A percentile compares a stretch with the other conserved stretches of the same genome.
Conservation (phyloP, 2,113 vertebrate genomes). For the Hippocampus abdominalis region DNA sequence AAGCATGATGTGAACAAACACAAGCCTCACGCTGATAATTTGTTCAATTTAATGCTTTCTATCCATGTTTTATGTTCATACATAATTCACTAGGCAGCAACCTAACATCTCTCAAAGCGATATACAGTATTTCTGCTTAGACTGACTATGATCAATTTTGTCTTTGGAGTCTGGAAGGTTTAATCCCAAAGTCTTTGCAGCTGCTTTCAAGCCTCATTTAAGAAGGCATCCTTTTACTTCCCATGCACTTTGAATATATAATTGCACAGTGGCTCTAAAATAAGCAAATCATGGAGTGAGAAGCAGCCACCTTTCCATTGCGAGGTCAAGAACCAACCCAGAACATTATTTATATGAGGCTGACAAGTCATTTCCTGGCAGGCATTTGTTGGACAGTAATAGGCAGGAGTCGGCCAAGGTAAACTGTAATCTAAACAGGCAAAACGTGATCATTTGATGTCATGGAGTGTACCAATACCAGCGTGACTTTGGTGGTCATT, state of each 20-base stretch:
- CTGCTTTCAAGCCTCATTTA: slow-evolving; percentile 25
- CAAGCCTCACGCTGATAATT: background rate
- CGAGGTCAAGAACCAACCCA: slow-evolving; percentile 40
- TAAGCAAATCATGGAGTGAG: slow-evolving; percentile 20
- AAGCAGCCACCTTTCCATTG: slow-evolving; percentile 49
- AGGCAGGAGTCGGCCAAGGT: slow-evolving; percentile 22
- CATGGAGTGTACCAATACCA: slow-evolving; percentile 16
- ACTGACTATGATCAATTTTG: background rate
- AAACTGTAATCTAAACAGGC: slow-evolving; percentile 49
- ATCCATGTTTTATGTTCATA: slow-evolving; percentile 10
- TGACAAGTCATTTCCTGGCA: slow-evolving; percentile 56
- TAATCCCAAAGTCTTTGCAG: slow-evolving; percentile 6
- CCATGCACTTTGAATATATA: slow-evolving; percentile 31
- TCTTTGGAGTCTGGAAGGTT: background rate
- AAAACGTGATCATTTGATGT: slow-evolving; percentile 25
- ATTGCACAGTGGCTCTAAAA: slow-evolving; percentile 53
- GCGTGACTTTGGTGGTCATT: slow-evolving; percentile 9
- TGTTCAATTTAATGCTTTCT: background rate
- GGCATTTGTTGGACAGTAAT: slow-evolving; percentile 20
- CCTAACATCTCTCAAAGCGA: background rate
- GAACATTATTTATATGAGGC: slow-evolving; percentile 25
- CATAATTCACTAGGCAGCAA: background rate
- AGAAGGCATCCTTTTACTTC: slow-evolving; percentile 41
- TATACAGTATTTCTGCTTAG: background rate
- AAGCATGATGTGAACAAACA: background rate